Conservation (phyloP, 2,888 invertebrate species). For the Melinaea marsaeus region DNA sequence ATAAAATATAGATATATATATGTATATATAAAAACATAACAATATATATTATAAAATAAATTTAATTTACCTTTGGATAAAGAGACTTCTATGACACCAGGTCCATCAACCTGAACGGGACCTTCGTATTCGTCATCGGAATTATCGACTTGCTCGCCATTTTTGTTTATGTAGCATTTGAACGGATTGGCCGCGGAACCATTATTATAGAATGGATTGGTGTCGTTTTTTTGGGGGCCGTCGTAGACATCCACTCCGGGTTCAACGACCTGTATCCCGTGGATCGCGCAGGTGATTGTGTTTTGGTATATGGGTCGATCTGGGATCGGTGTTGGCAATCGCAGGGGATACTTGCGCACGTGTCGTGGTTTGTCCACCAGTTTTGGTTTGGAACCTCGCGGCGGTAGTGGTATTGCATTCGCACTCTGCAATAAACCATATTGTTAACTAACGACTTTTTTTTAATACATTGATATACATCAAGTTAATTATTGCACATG, state of each 20-base stretch:
- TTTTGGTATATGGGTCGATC: conserved; percentile 55
- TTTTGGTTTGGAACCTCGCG: conserved; percentile 55
- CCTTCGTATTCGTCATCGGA: conserved; percentile 20
- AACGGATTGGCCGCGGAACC: conserved; percentile 46
- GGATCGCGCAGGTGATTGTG: conserved; percentile 37
- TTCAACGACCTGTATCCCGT: conserved; percentile 9
- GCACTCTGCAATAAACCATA: conserved; percentile 39
- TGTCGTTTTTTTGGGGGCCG: conserved; percentile 40
- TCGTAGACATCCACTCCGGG: conserved; percentile 45
- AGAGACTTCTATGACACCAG: conserved; percentile 47
- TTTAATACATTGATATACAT: not conserved
- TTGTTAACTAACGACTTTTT: not conserved
- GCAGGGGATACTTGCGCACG: conserved; percentile 58
- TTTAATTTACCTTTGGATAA: conserved; percentile 51
- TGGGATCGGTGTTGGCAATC: conserved; percentile 30
- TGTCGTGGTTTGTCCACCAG: conserved; percentile 64
- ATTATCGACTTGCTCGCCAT: conserved; percentile 9
- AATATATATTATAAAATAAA: not conserved
- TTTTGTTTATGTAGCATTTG: conserved; percentile 36
- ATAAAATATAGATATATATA: not conserved
- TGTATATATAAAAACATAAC: no score
- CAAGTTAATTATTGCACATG: not conserved
- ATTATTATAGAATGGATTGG: conserved; percentile 50
- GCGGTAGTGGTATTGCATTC: conserved; percentile 60
- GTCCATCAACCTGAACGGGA: conserved; percentile 26